Base-by-base conservation (phyloP, 2,888 invertebrate species). In the Ormyrus thymus region DNA sequence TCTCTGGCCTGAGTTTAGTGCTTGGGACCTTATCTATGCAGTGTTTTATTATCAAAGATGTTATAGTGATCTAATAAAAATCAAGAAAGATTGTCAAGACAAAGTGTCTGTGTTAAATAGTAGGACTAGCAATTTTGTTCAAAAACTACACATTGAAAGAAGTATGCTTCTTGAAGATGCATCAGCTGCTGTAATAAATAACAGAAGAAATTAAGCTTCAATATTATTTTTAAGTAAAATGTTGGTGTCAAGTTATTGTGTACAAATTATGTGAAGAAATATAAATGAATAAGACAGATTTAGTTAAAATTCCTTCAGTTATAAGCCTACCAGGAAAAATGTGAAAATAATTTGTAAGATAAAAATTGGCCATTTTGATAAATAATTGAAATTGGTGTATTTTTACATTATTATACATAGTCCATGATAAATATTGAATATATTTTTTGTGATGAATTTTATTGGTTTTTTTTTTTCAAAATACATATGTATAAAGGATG, bases 1-100 rank as follows among this genome's bases (percentile, higher is more conserved):
- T 0, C 90, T 99, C 53, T 99, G 99, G 99, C 99, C 99, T 1
- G 98, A 98, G 87, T 97, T 99, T 87, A 94, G 94, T 61, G 93
- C 97, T 80, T 98, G 97, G 97, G 95, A 98, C 90, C 93, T 99
- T 70, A 91, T 98, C 82, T 93, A 92, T 29, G 96, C 96, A 46
- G 93, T 99, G 80, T 94, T 98, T 85, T 94, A 95, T 85, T 99
- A 96, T 90, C 99, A 99, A 91, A 92, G 93, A 61, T 90, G 90
- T 85, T 90, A 89, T 78, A 75, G 82, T 46, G 84, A 86, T 64
- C 76, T 78, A n/a, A 68, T 64, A 11, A 78, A 66, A 76, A n/a
- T 75, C 3, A 81, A 78, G 43, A 76, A 82, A 76, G 56, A 74
- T 80, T 50, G 76, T 50, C 6, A 83, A 83, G 62, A 81, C 70